Percentiles rank a stretch among this genome's conserved stretches.
Evolutionary conservation across 2,113 vertebrate species (phyloP).

Genomic region (Istiophorus platypterus): DNA sequence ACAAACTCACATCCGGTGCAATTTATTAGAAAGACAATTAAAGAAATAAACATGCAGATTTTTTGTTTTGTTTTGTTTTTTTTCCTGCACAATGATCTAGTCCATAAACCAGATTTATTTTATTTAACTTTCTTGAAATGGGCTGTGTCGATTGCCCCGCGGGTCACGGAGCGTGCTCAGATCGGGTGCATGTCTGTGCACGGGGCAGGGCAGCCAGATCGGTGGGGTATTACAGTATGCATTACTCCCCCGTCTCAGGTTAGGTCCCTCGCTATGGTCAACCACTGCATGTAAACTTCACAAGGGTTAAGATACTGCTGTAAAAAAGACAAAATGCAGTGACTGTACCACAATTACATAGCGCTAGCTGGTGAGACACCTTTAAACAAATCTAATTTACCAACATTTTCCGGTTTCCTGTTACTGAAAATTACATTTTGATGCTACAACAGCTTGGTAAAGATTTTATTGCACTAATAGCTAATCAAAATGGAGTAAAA

Average conservation of each 20-base stretch:
- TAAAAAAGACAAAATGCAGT: too few relatives aligned
- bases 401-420: too few relatives aligned
- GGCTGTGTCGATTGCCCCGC: slow-evolving; percentile 17
- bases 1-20: not conserved
- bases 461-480: too few relatives aligned
- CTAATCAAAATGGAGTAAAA: too few relatives aligned
- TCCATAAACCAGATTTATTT: slow-evolving; percentile 9
- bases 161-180: slow-evolving; percentile 31
- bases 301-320: too few relatives aligned
- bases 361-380: too few relatives aligned
- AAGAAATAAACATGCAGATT: slow-evolving; percentile 1
- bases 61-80: too few relatives aligned
- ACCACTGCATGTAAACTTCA: too few relatives aligned
- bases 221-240: slow-evolving; percentile 70
- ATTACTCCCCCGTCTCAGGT: slow-evolving; percentile 49
- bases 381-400: too few relatives aligned
- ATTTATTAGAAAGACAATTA: slow-evolving; percentile 10
- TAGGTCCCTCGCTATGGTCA: not conserved
- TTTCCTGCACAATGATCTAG: not conserved
- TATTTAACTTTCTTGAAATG: slow-evolving; percentile 11
- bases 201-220: slow-evolving; percentile 31
- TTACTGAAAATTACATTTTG: too few relatives aligned
- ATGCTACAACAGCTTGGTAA: too few relatives aligned
- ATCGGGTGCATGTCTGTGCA: slow-evolving; percentile 8
- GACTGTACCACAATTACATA: too few relatives aligned